phyloP scores from a whole-genome alignment of 2,888 invertebrate species.

The Druceiella hillmani region DNA sequence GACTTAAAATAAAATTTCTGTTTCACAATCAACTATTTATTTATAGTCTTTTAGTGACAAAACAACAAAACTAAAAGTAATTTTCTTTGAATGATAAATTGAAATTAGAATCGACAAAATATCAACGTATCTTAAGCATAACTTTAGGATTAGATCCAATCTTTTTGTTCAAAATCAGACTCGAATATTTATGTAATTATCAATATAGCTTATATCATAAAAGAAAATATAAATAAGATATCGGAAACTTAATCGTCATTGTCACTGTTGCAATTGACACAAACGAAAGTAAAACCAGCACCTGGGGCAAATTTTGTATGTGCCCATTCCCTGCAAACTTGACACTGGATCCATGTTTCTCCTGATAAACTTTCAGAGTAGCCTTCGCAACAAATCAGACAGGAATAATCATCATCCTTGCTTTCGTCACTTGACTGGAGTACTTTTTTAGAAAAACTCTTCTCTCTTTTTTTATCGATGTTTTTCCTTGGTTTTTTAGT shows the following conservation, averaged over 20 bases:
- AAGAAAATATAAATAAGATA: conserved; percentile 16
- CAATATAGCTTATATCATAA: no score
- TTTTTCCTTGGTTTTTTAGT: no score
- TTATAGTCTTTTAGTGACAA: no score
- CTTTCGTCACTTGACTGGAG: conserved; percentile 24
- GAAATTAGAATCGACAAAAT: no score
- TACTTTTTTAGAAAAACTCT: conserved; percentile 20
- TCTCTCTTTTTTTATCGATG: no score
- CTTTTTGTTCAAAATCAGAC: conserved; percentile 16
- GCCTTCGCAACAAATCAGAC: conserved; percentile 24
- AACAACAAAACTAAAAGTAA: no score
- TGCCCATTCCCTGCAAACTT: conserved; percentile 21
- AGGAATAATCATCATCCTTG: conserved; percentile 22
- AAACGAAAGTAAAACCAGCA: conserved; percentile 17
- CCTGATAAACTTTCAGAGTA: conserved; percentile 25
- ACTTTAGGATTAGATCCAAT: conserved; percentile 8
- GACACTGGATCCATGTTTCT: conserved; percentile 23
- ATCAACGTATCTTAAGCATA: conserved; percentile 7
- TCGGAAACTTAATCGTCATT: conserved; percentile 9
- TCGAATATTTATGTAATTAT: conserved; percentile 12
- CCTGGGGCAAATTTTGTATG: conserved; percentile 20
- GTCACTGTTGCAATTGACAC: conserved; percentile 10
- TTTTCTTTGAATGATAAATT: no score
- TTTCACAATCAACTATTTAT: no score
- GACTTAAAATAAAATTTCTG: no score